Conservation (phyloP, 2,888 invertebrate genomes). For the Eristalis tenax region DNA sequence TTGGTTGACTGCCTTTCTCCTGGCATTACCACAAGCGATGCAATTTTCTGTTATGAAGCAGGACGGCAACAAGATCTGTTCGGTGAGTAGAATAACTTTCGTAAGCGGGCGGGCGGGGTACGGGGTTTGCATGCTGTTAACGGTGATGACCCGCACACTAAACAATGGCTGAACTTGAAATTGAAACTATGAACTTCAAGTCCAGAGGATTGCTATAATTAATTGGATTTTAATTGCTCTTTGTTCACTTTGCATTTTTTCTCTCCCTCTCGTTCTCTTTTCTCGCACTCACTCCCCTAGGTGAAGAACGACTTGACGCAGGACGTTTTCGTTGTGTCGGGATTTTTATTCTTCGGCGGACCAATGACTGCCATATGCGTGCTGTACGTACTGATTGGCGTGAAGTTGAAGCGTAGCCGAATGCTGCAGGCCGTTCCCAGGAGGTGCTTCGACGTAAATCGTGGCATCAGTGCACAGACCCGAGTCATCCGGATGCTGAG, state of each 20-base stretch:
- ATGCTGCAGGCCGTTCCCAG: slow-evolving; percentile 84
- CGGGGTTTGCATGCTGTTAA: slow-evolving; percentile 30
- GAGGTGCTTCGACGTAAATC: slow-evolving; percentile 80
- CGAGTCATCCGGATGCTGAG: slow-evolving; percentile 91
- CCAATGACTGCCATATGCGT: slow-evolving; percentile 94
- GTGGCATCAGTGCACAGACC: slow-evolving; percentile 84
- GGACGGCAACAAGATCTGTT: slow-evolving; percentile 78
- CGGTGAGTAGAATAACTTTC: slow-evolving; percentile 76
- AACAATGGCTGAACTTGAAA: slow-evolving; percentile 20
- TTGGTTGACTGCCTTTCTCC: slow-evolving; percentile 89
- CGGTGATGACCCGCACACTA: neutral
- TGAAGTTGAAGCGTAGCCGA: slow-evolving; percentile 86
- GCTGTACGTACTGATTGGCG: slow-evolving; percentile 89
- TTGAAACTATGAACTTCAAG: slow-evolving; percentile 41
- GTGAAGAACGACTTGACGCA: slow-evolving; percentile 82
- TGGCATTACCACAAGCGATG: slow-evolving; percentile 88
- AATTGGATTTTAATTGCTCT: slow-evolving; percentile 57
- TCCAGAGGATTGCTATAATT: slow-evolving; percentile 19
- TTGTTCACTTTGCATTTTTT: slow-evolving; percentile 27
- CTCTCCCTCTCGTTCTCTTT: neutral
- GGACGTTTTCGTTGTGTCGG: slow-evolving; percentile 90
- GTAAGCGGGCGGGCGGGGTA: neutral
- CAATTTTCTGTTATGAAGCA: slow-evolving; percentile 80
- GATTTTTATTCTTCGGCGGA: slow-evolving; percentile 91
- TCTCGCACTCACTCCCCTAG: slow-evolving; percentile 73